Base-by-base conservation (phyloP, 2,797 vertebrate species). In the Danio kyathit region DNA sequence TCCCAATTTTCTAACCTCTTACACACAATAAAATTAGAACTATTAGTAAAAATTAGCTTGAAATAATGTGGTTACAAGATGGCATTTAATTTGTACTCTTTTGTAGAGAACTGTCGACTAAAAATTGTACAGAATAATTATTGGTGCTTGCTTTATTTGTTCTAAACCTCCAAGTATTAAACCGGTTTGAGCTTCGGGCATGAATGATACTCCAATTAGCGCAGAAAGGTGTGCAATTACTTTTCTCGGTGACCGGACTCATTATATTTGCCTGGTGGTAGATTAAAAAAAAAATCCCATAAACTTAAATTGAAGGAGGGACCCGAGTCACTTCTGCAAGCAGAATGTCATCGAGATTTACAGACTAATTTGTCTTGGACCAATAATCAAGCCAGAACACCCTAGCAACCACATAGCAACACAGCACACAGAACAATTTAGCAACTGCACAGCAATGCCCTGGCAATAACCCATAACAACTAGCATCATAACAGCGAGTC, bases 201-300 rank as follows among this genome's bases (percentile, higher is more conserved):
- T 60, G 71, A 60, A 60, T 44, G 19, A 74, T 48, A 7, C 5
- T 17, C 7, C 40, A 60, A 74, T 73, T 48, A 74, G 43, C 5
- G 19, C 71, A 48, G 13, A 54, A 17, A 60, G 43, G 43, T 29
- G 19, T 29, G 40, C 17, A 7, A 48, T 48, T 48, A 21, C 43
- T 73, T 46, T 59, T 29, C 52, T 72, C 56, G 19, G 12, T 16
- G 43, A 57, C 19, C 71, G 29, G 41, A 74, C 44, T 74, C 6
- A 48, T 66, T 66, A 48, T 16, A 74, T 38, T 61, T 74, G 9
- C 43, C 56, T 48, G 43, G 14, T 73, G 44, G 56, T 16, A 14
- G 9, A 74, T 46, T 11, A 48, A 44, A 60, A 38, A 44, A 60
- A 44, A 60, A 29, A 48, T 5, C 3, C 5, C 38, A 56, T 17